These are phyloP conservation scores for Antechinus flavipes DNA, from an alignment of 2,113 vertebrate genomes.

Conservation along the genomic window DNA sequence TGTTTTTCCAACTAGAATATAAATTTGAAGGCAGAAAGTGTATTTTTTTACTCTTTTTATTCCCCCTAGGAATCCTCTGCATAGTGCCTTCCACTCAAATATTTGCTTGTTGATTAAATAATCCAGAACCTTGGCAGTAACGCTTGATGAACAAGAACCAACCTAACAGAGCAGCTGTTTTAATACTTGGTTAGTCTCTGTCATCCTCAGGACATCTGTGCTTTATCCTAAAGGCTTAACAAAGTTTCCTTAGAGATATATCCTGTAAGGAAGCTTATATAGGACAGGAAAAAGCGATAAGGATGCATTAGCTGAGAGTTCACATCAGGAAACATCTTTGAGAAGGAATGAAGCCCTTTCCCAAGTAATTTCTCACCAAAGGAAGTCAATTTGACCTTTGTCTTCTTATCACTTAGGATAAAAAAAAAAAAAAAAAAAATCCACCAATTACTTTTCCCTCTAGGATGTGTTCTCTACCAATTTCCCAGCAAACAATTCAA, in stretches of 20 bases:
- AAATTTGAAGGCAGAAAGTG: not conserved
- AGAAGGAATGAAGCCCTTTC: not conserved
- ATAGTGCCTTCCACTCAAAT: not conserved
- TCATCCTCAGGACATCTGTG: conserved; percentile 71
- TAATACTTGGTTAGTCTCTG: conserved; percentile 50
- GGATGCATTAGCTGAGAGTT: conserved; percentile 29
- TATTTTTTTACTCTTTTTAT: not conserved
- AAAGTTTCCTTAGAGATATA: conserved; percentile 55
- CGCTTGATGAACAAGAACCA: conserved; percentile 21
- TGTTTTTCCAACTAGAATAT: not conserved
- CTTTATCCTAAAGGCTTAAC: conserved; percentile 59
- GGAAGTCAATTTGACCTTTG: conserved; percentile 32
- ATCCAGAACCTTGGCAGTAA: conserved; percentile 16
- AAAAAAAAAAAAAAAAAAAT: conserved; percentile 49
- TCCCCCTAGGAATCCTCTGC: not conserved
- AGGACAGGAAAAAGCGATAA: conserved; percentile 24
- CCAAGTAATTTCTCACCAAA: not conserved
- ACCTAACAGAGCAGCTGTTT: conserved; percentile 72
- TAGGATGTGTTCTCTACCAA: conserved; percentile 1
- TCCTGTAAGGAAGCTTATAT: conserved; percentile 14
- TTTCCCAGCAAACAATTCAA: conserved; percentile 38
- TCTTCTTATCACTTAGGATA: conserved; percentile 21
- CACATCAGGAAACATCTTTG: conserved; percentile 62
- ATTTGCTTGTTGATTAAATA: not conserved
- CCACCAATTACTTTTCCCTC: not conserved